These are phyloP conservation scores for Lepidotrigona ventralis DNA, from an alignment of 1,140 invertebrate species.

Conservation along the genomic window DNA sequence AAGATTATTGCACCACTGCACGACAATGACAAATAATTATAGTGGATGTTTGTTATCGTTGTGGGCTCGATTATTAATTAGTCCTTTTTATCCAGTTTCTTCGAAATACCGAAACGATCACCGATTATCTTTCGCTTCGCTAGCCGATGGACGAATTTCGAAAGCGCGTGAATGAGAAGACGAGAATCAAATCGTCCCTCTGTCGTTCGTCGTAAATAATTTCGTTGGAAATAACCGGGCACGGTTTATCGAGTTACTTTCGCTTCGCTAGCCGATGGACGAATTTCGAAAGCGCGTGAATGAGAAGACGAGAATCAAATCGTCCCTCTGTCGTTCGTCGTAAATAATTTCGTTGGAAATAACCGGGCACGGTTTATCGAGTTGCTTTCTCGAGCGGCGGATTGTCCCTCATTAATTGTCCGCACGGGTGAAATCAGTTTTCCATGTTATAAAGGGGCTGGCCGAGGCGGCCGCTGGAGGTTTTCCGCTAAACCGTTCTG, in stretches of 20 bases:
- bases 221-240: not conserved
- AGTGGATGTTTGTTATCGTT: no score
- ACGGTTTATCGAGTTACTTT: not conserved
- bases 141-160: no score
- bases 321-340: accelerated
- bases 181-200: accelerated
- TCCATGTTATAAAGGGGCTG: not conserved
- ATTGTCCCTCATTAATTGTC: not conserved
- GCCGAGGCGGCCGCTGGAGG: not conserved
- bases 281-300: not conserved
- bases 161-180: not conserved
- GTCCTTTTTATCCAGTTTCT: no score
- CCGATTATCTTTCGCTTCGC: not conserved
- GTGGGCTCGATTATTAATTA: no score
- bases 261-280: not conserved
- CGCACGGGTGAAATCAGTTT: not conserved
- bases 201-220: not conserved
- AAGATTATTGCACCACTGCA: no score
- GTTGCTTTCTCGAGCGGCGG: not conserved
- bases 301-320: not conserved
- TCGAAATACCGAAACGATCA: no score
- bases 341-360: not conserved
- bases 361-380: not conserved
- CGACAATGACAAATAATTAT: no score
- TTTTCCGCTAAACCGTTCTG: slow-evolving; percentile 7